Evolutionary conservation across 2,888 invertebrate genomes (phyloP), one percentile per base, ranked within the genome.

Genomic region (Mythimna pallens): DNA sequence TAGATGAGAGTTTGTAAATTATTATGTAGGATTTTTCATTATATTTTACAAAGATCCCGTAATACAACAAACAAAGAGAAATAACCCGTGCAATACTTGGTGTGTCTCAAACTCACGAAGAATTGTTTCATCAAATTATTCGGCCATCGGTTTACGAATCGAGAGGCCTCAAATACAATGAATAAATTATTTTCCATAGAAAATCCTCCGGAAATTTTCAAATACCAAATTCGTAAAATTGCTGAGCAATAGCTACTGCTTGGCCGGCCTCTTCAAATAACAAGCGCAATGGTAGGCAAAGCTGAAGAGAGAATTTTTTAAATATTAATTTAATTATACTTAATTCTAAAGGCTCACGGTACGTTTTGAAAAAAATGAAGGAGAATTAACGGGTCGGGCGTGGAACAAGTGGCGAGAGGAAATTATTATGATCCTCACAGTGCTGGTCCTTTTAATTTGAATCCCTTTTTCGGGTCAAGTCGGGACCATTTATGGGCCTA

Each of bases 41-140:
- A 2, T 20, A 5, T 9, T 58, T 20, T 8, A 34, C 12, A 34
- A 58, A 34, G 10, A 34, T 58, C 10, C 14, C 10, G 2, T 59
- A 5, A 7, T 36, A 12, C 6, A 3, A 12, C 1, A 3, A 59
- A 22, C 9, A 40, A 2, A 25, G 25, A n/a, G 14, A 22, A 2
- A n/a, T 6, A 57, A 22, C 12, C 2, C n/a, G 22, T 36, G 6
- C 2, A 63, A 58, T 7, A 7, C 81, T 72, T 30, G 43, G 76
- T 91, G 86, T 86, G 66, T 47, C 73, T 52, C 75, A 47, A 79
- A 36, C 89, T 74, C 82, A 67, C 64, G 22, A 47, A 74, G 87
- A 89, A 89, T 89, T 91, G 90, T 90, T 91, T 89, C 89, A 90
- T 90, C 90, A 90, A 91, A 91, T 91, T 90, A 90, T 92, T 88